Base-by-base conservation (phyloP, 2,113 vertebrate genomes). In the Eulemur rufifrons region DNA sequence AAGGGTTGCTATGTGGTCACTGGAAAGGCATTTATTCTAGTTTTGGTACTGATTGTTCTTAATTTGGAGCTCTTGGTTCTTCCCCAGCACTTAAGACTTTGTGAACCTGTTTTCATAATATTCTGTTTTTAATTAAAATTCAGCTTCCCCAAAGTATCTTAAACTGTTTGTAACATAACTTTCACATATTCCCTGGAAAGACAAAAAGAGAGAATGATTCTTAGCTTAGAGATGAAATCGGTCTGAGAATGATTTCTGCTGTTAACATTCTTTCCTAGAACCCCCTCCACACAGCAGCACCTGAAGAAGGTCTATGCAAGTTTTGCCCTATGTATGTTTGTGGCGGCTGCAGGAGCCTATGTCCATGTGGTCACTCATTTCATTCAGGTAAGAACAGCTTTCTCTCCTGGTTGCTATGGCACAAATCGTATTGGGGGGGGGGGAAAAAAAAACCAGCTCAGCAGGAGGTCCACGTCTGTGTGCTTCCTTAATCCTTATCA, bases 301-400 rank as follows among this genome's bases (percentile, higher is more conserved):
- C 98, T 99, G 98, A 99, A 99, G 99, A 99, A 98, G 98, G 99
- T 99, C 74, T 99, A 99, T 66, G 99, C 99, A 98, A 99, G 99
- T 96, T 98, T 99, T 47, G 99, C 99, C 7, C 93, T 99, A 5
- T 99, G 99, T 92, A 99, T 99, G 99, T 98, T 99, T 0, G 98
- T 99, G 98, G 99, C 99, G 0, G 99, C 99, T 0, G 98, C 98
- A 0, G 99, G 99, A 4, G 99, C 99, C 82, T 99, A 99, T 37
- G 68, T 99, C 97, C 99, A 99, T 8, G 98, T 99, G 34, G 98
- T 99, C 87, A 99, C 99, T 29, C 99, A 98, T 8, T 95, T 99
- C 32, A 98, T 99, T 95, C 99, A 99, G 99, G 99, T 99, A 98
- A 99, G 91, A 64, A 50, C 32, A 63, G 0, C 39, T 84, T 80